Evolutionary conservation across 2,797 vertebrate genomes (phyloP).

Genomic region (Notolepis coatsorum): DNA sequence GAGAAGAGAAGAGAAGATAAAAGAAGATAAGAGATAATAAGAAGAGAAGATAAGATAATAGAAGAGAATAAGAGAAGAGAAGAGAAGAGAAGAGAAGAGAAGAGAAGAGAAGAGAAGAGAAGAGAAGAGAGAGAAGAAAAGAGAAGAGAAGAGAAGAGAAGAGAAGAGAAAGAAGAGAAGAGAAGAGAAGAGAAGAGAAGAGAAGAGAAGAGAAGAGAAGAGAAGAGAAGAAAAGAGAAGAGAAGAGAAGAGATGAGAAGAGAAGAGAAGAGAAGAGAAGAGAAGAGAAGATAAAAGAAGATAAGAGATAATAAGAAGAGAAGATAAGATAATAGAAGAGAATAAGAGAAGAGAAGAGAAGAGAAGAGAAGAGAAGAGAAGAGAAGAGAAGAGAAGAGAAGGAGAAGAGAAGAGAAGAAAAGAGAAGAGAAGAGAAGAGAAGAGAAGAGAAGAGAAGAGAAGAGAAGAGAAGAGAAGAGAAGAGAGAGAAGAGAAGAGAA

Average conservation of each 20-base stretch:
- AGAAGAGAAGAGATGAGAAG: neutral
- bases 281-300: too few species aligned
- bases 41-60: too few species aligned
- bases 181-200: neutral
- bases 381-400: neutral
- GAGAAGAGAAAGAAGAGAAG: neutral
- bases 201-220: neutral
- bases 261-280: neutral
- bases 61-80: too few species aligned
- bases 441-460: too few species aligned
- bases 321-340: slow-evolving; percentile 52
- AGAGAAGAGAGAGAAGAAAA: neutral
- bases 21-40: too few species aligned
- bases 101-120: neutral
- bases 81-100: neutral
- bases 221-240: neutral
- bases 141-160: neutral
- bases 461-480: slow-evolving; percentile 31
- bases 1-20: neutral
- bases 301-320: neutral
- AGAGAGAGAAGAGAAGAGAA: slow-evolving; percentile 60
- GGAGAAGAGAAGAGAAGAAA: neutral
- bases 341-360: neutral
- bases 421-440: too few species aligned
- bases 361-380: neutral